Conservation (phyloP, 2,113 vertebrate species). For the Neolamprologus modestus region DNA sequence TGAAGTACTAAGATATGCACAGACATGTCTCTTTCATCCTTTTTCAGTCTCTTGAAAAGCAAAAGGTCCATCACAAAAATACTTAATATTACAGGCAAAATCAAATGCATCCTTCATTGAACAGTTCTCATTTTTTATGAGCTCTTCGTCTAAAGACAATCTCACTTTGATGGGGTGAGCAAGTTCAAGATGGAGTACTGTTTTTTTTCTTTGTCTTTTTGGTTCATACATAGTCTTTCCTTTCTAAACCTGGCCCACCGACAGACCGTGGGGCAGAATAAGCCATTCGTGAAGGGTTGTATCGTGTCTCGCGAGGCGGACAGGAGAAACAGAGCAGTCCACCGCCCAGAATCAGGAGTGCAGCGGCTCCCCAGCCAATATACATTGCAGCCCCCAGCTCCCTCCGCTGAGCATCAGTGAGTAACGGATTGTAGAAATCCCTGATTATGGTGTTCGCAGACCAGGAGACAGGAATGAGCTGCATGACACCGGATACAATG, state of each 20-base stretch:
- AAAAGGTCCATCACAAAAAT: not conserved
- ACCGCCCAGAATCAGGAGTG: slow-evolving; percentile 65
- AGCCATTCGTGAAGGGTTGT: slow-evolving; percentile 64
- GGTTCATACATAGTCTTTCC: slow-evolving; percentile 71
- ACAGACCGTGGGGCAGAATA: slow-evolving; percentile 59
- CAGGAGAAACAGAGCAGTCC: slow-evolving; percentile 73
- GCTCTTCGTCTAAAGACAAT: not conserved
- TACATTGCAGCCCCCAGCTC: slow-evolving; percentile 71
- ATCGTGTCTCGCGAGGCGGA: slow-evolving; percentile 61
- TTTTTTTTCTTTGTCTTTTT: not conserved
- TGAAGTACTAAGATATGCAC: not conserved
- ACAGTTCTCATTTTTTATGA: slow-evolving; percentile 9
- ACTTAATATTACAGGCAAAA: not conserved
- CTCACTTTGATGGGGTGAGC: not conserved
- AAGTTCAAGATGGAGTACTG: not conserved
- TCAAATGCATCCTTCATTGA: slow-evolving; percentile 5
- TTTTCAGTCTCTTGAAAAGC: not conserved
- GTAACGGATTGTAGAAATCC: slow-evolving; percentile 73
- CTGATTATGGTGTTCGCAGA: slow-evolving; percentile 71
- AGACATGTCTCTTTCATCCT: not conserved
- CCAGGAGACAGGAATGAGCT: slow-evolving; percentile 73
- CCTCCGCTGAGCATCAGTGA: slow-evolving; percentile 60
- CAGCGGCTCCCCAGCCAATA: slow-evolving; percentile 67
- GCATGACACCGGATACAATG: slow-evolving; percentile 69
- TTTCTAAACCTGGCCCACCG: slow-evolving; percentile 53